Evolutionary conservation across 2,888 invertebrate species (phyloP).

Genomic region (Tuta absoluta): DNA sequence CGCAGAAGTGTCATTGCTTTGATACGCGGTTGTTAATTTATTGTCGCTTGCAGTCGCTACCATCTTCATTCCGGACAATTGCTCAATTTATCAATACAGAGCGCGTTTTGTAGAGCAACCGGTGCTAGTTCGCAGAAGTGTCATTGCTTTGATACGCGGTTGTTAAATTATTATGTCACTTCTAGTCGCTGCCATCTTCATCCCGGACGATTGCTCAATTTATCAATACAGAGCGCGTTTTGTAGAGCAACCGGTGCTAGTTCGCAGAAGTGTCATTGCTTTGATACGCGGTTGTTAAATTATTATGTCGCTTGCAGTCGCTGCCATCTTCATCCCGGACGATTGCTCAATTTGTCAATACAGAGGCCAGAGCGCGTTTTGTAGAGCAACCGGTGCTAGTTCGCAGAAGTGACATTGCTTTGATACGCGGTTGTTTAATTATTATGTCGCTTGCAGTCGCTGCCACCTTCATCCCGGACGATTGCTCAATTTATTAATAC

Average conservation of each 20-base stretch:
- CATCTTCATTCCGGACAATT: slow-evolving; percentile 69
- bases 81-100: slow-evolving; percentile 78
- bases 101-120: slow-evolving; percentile 46
- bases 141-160: slow-evolving; percentile 42
- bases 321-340: slow-evolving; percentile 62
- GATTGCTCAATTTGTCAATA: slow-evolving; percentile 80
- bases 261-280: slow-evolving; percentile 48
- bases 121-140: slow-evolving; percentile 44
- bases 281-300: slow-evolving; percentile 50
- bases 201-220: slow-evolving; percentile 75
- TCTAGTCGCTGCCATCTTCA: slow-evolving; percentile 62
- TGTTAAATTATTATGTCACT: too few relatives aligned
- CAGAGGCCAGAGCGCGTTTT: slow-evolving; percentile 55
- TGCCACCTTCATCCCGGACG: slow-evolving; percentile 65
- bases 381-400: slow-evolving; percentile 46
- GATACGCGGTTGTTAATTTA: too few relatives aligned
- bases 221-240: slow-evolving; percentile 65
- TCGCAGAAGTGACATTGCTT: slow-evolving; percentile 27
- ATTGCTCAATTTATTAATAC: slow-evolving; percentile 80
- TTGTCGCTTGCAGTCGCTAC: slow-evolving; percentile 49
- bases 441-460: slow-evolving; percentile 34
- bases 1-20: slow-evolving; percentile 27
- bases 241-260: slow-evolving; percentile 47
- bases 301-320: slow-evolving; percentile 72
- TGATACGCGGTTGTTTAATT: too few relatives aligned